These are phyloP conservation scores for Allacma fusca DNA, from an alignment of 2,888 invertebrate species.

Conservation along the genomic window DNA sequence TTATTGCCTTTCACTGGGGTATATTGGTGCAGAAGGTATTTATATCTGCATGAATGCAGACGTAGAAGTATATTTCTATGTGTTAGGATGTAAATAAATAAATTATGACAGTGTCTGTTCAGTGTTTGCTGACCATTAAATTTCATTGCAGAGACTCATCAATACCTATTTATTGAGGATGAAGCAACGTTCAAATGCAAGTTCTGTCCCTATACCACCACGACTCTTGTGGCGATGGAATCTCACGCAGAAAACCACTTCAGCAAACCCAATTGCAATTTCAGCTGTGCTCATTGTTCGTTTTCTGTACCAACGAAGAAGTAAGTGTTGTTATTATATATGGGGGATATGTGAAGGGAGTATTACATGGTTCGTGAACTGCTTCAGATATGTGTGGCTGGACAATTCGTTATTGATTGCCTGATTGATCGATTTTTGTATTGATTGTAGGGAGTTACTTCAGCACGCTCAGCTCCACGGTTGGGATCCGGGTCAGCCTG, in stretches of 20 bases:
- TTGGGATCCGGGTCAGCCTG: conserved; percentile 35
- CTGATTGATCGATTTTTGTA: conserved; percentile 20
- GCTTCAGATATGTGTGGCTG: background rate
- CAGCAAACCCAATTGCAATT: conserved; percentile 66
- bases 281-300: conserved; percentile 82
- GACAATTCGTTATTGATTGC: background rate
- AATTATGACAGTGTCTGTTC: too few relatives aligned
- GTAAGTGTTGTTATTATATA: conserved; percentile 64
- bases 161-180: conserved; percentile 49
- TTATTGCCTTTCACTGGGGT: background rate
- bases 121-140: background rate
- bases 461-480: conserved; percentile 75
- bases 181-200: conserved; percentile 67
- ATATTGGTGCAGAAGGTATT: too few relatives aligned
- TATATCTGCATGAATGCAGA: background rate
- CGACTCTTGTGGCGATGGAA: conserved; percentile 70
- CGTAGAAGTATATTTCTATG: background rate
- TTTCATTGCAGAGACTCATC: conserved; percentile 44
- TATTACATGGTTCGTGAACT: background rate
- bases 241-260: conserved; percentile 71
- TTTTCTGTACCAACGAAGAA: conserved; percentile 77
- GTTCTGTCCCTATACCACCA: conserved; percentile 77
- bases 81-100: background rate
- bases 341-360: background rate
- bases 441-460: conserved; percentile 66